Conservation (phyloP, 2,113 vertebrate genomes). For the Perca schrenkii region DNA sequence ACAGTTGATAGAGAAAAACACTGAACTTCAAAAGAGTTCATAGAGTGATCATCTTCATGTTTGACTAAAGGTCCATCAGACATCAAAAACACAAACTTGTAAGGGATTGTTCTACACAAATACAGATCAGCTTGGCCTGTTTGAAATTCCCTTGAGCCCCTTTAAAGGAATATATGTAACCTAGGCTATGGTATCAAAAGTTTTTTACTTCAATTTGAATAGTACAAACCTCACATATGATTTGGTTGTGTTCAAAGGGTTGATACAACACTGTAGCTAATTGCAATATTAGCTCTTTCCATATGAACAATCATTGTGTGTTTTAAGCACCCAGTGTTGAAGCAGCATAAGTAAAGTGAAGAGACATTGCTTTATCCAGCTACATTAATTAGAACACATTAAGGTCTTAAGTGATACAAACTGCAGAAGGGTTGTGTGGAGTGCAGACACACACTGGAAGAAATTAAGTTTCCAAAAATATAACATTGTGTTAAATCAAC, state of each 20-base stretch:
- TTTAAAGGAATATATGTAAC: not conserved
- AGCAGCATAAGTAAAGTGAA: constrained; percentile 29
- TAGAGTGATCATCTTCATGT: not conserved
- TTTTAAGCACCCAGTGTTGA: constrained; percentile 11
- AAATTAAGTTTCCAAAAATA: constrained; percentile 8
- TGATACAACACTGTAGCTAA: not conserved
- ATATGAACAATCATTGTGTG: constrained; percentile 6
- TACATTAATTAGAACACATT: constrained; percentile 57
- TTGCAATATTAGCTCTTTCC: constrained; percentile 2
- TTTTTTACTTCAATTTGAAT: not conserved
- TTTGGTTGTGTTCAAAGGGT: not conserved
- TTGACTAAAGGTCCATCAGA: not conserved
- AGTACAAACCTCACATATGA: not conserved
- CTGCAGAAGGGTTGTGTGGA: constrained; percentile 25
- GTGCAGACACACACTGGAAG: constrained; percentile 16
- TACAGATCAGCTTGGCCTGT: not conserved
- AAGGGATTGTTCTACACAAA: not conserved
- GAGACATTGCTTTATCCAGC: constrained; percentile 33
- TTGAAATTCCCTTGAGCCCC: not conserved
- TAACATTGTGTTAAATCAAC: constrained; percentile 31
- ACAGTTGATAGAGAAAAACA: not conserved
- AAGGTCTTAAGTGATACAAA: constrained; percentile 31
- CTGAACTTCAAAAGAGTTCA: not conserved
- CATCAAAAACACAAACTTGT: not conserved
- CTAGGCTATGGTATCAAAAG: not conserved